Percentiles rank a stretch among this genome's conserved stretches.
phyloP scores from a whole-genome alignment of 2,888 invertebrate genomes.

The Thymelicus lineola region DNA sequence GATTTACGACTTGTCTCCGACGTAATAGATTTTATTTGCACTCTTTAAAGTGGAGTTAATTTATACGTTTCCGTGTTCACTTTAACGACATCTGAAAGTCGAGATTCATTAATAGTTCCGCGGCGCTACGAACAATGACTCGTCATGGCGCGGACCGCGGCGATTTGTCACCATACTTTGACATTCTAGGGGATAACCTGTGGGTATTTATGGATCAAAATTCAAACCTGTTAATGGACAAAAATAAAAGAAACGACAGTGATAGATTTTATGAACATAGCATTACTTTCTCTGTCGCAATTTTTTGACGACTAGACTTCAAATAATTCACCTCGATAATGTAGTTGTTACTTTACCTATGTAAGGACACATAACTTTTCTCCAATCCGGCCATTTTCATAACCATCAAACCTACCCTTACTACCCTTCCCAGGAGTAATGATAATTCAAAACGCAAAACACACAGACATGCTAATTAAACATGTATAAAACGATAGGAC shows the following conservation, averaged over 20 bases:
- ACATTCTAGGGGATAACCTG: too few relatives aligned
- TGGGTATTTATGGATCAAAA: not conserved
- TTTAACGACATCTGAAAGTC: conserved; percentile 39
- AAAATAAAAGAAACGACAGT: too few relatives aligned
- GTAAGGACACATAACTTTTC: too few relatives aligned
- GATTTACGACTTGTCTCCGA: conserved; percentile 64
- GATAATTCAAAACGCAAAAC: not conserved
- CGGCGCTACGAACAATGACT: conserved; percentile 15
- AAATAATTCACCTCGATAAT: too few relatives aligned
- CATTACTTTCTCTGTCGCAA: too few relatives aligned
- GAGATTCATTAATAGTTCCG: conserved; percentile 25
- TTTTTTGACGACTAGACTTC: too few relatives aligned
- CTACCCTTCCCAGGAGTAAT: not conserved
- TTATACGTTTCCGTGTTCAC: conserved; percentile 40
- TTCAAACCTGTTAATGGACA: too few relatives aligned
- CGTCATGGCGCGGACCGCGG: not conserved
- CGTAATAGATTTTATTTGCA: conserved; percentile 65
- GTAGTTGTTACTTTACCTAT: too few relatives aligned
- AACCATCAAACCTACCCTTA: not conserved
- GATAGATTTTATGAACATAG: too few relatives aligned
- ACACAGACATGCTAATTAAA: conserved; percentile 44
- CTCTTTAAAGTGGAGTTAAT: conserved; percentile 53
- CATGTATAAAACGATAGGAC: conserved; percentile 44
- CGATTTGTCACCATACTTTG: conserved; percentile 12
- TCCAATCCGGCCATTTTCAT: not conserved